phyloP scores from a whole-genome alignment of 2,113 vertebrate genomes.

The Eretmochelys imbricata region DNA sequence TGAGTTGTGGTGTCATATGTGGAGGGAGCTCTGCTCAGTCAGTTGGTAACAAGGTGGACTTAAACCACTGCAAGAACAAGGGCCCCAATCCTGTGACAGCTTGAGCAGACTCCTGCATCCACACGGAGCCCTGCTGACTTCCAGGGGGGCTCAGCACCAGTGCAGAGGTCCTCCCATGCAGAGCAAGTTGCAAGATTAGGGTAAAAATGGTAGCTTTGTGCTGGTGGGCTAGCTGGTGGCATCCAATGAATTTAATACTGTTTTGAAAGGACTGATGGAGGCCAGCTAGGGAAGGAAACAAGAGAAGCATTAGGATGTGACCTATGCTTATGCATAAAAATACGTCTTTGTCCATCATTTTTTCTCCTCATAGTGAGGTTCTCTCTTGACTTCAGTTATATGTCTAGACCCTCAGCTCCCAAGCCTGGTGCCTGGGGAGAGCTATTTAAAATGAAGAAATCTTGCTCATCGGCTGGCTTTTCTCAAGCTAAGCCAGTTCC shows the following conservation, averaged over 20 bases:
- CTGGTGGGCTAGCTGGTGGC: slow-evolving; percentile 18
- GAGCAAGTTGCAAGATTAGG: not conserved
- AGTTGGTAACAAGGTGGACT: not conserved
- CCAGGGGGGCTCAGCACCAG: not conserved
- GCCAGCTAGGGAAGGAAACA: slow-evolving; percentile 39
- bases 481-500: accelerated
- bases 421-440: not conserved
- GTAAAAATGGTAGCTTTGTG: not conserved
- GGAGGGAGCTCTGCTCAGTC: accelerated
- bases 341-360: not conserved
- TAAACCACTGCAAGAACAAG: accelerated
- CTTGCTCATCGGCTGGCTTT: not conserved
- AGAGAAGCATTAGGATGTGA: not conserved
- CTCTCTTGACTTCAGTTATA: not conserved
- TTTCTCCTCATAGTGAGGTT: not conserved
- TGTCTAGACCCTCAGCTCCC: not conserved
- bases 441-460: not conserved
- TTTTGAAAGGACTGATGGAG: slow-evolving; percentile 40
- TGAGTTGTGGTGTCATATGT: not conserved
- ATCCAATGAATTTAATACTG: slow-evolving; percentile 10
- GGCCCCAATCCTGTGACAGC: not conserved
- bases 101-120: not conserved
- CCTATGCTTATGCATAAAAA: not conserved
- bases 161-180: not conserved
- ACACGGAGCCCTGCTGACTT: not conserved